phyloP scores from a whole-genome alignment of 2,797 vertebrate genomes.

The Neomorphus geoffroyi region DNA sequence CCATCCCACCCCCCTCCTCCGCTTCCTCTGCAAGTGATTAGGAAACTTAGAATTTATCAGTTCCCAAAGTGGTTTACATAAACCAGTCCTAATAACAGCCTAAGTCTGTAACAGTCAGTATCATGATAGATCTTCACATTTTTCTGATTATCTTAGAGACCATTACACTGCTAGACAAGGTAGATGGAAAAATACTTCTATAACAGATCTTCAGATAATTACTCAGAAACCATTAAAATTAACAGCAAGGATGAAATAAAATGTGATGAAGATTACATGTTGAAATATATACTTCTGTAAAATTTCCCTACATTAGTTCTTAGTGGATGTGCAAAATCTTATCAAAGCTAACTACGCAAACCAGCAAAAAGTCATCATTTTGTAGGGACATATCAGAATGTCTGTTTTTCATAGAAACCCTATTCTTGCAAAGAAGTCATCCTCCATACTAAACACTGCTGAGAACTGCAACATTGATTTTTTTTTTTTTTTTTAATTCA shows the following conservation, averaged over 20 bases:
- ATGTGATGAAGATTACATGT: background rate
- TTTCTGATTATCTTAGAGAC: background rate
- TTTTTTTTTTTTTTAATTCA: background rate
- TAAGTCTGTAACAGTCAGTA: background rate
- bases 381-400: background rate
- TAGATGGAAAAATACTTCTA: background rate
- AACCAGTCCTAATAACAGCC: background rate
- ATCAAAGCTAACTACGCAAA: background rate
- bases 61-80: background rate
- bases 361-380: background rate
- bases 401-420: background rate
- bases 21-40: background rate
- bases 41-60: background rate
- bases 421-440: background rate
- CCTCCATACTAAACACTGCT: background rate
- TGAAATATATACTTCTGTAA: background rate
- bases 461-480: background rate
- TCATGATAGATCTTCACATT: background rate
- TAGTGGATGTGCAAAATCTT: background rate
- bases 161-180: background rate
- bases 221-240: background rate
- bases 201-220: background rate
- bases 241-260: background rate
- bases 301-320: background rate
- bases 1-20: accelerated